Conservation (phyloP, 2,888 invertebrate genomes). For the Cephus spinipes region DNA sequence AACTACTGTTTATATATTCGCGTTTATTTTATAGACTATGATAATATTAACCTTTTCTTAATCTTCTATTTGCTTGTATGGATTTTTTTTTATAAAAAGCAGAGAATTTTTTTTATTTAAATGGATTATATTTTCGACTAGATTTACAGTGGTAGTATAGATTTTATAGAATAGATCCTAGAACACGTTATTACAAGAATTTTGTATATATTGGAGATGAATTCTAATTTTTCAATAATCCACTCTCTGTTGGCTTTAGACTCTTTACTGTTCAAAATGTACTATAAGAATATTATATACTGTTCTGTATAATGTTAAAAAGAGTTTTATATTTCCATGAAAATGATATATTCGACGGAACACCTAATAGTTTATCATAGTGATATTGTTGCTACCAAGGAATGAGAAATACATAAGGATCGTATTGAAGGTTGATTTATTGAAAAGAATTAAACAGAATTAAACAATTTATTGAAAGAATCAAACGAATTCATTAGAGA, state of each 20-base stretch:
- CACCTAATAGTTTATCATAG: not conserved
- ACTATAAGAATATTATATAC: not conserved
- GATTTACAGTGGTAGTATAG: not conserved
- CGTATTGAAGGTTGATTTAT: not conserved
- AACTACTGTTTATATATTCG: not conserved
- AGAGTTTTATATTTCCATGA: not conserved
- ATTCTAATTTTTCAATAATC: not conserved
- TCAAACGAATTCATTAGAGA: not conserved
- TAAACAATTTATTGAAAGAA: too few relatives aligned
- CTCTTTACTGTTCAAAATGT: not conserved
- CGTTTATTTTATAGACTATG: not conserved
- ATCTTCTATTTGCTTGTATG: not conserved
- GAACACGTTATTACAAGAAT: not conserved
- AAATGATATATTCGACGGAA: not conserved
- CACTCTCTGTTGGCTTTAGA: not conserved
- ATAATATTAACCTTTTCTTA: not conserved
- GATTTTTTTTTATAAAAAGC: not conserved
- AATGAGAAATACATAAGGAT: slow-evolving; percentile 6
- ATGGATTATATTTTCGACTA: not conserved
- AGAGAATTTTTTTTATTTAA: not conserved
- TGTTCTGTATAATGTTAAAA: not conserved
- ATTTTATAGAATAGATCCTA: not conserved
- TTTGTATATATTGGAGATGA: too few relatives aligned
- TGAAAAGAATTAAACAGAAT: not conserved
- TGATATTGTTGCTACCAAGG: slow-evolving; percentile 14